These are phyloP conservation scores for Meandrusa payeni DNA, from an alignment of 2,888 invertebrate species.

Conservation along the genomic window DNA sequence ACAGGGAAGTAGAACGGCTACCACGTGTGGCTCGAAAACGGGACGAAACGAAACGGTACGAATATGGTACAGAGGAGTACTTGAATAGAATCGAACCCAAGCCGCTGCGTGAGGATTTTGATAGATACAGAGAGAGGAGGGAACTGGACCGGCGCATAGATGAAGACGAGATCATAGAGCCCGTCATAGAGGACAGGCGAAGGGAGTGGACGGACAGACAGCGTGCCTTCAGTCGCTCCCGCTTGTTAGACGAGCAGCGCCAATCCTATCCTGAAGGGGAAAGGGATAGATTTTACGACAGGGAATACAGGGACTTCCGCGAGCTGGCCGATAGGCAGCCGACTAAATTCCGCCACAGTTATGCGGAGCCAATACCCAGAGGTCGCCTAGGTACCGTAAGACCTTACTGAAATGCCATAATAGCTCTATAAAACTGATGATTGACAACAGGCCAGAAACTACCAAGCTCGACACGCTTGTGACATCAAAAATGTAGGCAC, in stretches of 20 bases:
- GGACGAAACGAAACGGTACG: slow-evolving; percentile 65
- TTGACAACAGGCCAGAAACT: slow-evolving; percentile 4
- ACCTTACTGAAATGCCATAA: slow-evolving; percentile 77
- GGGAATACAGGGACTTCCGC: slow-evolving; percentile 68
- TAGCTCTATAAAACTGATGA: slow-evolving; percentile 44
- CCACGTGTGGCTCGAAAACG: slow-evolving; percentile 70
- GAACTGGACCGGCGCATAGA: slow-evolving; percentile 70
- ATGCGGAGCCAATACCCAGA: slow-evolving; percentile 83
- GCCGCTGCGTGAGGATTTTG: slow-evolving; percentile 61
- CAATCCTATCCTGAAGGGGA: slow-evolving; percentile 68
- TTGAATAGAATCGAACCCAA: slow-evolving; percentile 65
- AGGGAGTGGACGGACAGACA: slow-evolving; percentile 70
- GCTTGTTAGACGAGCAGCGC: slow-evolving; percentile 67
- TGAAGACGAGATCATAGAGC: slow-evolving; percentile 71
- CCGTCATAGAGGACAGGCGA: slow-evolving; percentile 65
- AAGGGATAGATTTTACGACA: slow-evolving; percentile 65
- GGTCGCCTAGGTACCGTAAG: slow-evolving; percentile 73
- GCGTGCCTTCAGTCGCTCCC: slow-evolving; percentile 71
- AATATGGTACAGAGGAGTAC: slow-evolving; percentile 70
- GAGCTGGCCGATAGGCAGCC: slow-evolving; percentile 66
- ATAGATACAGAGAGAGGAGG: slow-evolving; percentile 63
- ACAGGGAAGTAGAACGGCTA: slow-evolving; percentile 67
- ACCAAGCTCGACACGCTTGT: slow-evolving; percentile 1
- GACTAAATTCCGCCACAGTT: slow-evolving; percentile 82
- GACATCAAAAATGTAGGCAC: neutral